Evolutionary conservation across 2,888 invertebrate species (phyloP).

Genomic region (Dyspetes luteomarginatus): DNA sequence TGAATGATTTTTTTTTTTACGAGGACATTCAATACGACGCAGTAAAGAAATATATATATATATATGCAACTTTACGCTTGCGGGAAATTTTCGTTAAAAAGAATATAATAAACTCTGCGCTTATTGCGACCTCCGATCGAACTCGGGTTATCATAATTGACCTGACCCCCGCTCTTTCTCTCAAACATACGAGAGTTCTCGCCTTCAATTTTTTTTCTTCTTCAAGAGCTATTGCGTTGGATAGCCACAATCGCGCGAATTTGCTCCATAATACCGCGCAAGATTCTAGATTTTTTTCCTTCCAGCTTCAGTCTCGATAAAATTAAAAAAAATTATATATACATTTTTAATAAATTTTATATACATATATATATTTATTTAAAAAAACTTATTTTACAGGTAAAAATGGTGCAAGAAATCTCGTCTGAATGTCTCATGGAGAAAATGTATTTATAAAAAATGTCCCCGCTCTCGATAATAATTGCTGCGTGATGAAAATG

Average conservation of each 20-base stretch:
- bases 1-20: not conserved
- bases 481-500: conserved; percentile 13
- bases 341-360: too few relatives aligned
- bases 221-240: not conserved
- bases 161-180: not conserved
- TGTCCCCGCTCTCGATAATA: not conserved
- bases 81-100: conserved; percentile 32
- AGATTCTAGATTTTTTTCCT: too few relatives aligned
- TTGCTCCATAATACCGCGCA: not conserved
- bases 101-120: conserved; percentile 33
- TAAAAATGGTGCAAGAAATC: too few relatives aligned
- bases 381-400: too few relatives aligned
- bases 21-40: conserved; percentile 17
- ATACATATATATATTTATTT: too few relatives aligned
- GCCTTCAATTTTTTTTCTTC: not conserved
- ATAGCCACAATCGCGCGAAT: not conserved
- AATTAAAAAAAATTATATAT: too few relatives aligned
- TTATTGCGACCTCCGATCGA: conserved; percentile 38
- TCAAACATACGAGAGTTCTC: conserved; percentile 43
- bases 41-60: not conserved
- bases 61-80: conserved; percentile 10
- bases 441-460: too few relatives aligned
- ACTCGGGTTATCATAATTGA: conserved; percentile 54
- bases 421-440: too few relatives aligned
- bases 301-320: too few relatives aligned